A percentile compares a stretch with the other conserved stretches of the same genome.
These are phyloP conservation scores for Rotaria socialis DNA, from an alignment of 2,888 invertebrate species.

Conservation along the genomic window DNA sequence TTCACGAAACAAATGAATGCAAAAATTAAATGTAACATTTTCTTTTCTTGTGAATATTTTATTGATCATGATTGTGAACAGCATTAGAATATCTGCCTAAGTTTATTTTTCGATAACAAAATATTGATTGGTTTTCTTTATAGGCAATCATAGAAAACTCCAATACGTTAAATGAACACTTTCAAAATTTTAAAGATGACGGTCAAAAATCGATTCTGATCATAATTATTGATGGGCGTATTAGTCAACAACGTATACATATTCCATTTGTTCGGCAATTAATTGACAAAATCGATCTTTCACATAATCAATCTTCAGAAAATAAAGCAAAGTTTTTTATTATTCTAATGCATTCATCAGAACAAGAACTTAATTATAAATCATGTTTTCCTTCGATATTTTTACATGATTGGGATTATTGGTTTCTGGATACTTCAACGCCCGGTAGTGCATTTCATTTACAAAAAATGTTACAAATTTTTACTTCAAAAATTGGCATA, in stretches of 20 bases:
- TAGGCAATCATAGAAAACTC: constrained; percentile 28
- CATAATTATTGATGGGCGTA: neutral
- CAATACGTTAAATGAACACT: neutral
- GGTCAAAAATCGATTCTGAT: neutral
- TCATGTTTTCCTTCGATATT: constrained; percentile 28
- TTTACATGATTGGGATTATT: constrained; percentile 32
- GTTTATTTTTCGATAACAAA: neutral
- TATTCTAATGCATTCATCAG: neutral
- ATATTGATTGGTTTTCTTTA: neutral
- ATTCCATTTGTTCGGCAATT: constrained; percentile 29
- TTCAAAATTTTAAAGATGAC: neutral
- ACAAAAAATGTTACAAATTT: neutral
- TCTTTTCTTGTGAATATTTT: no score
- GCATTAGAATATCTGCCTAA: no score
- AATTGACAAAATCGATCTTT: neutral
- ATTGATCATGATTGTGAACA: no score
- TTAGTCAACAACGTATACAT: neutral
- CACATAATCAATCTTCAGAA: neutral
- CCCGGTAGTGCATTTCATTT: constrained; percentile 21
- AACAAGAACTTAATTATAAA: neutral
- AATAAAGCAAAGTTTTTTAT: neutral
- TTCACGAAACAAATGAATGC: no score
- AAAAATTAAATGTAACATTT: no score
- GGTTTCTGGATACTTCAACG: neutral
- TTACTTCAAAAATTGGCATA: neutral